A percentile compares a stretch with the other conserved stretches of the same genome.
Conservation (phyloP, 2,797 vertebrate species). For the Neosilurus hyrtlii region DNA sequence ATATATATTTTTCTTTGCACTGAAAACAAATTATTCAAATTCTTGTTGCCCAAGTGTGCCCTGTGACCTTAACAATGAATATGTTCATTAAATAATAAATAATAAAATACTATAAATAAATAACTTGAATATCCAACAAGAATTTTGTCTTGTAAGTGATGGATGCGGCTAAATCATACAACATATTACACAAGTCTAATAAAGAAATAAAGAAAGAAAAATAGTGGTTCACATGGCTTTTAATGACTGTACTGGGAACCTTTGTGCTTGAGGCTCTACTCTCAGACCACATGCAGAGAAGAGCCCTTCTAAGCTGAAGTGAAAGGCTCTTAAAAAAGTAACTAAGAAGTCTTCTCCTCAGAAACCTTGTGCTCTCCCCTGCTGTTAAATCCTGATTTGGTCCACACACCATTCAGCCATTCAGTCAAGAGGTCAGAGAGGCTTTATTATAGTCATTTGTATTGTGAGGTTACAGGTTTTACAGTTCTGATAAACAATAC, state of each 20-base stretch:
- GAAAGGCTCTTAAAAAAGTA: background rate
- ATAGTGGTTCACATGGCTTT: background rate
- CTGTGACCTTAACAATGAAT: too few relatives aligned
- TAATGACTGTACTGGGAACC: background rate
- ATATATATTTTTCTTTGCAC: background rate
- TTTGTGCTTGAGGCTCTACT: background rate
- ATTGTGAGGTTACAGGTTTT: constrained; percentile 2
- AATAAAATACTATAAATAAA: background rate
- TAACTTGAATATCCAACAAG: background rate
- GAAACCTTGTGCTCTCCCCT: background rate
- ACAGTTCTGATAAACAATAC: background rate
- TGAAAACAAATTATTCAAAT: too few relatives aligned
- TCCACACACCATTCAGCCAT: background rate
- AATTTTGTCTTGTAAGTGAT: background rate
- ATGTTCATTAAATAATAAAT: too few relatives aligned
- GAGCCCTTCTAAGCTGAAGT: background rate
- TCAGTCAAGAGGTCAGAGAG: background rate
- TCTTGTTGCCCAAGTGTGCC: too few relatives aligned
- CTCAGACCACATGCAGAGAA: background rate
- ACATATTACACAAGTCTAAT: background rate
- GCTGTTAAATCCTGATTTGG: constrained; percentile 6
- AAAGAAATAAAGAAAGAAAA: background rate
- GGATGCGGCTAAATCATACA: background rate
- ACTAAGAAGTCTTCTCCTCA: background rate
- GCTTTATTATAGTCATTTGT: background rate